Evolutionary conservation across 2,113 vertebrate genomes (phyloP).

Genomic region (Bettongia penicillata): DNA sequence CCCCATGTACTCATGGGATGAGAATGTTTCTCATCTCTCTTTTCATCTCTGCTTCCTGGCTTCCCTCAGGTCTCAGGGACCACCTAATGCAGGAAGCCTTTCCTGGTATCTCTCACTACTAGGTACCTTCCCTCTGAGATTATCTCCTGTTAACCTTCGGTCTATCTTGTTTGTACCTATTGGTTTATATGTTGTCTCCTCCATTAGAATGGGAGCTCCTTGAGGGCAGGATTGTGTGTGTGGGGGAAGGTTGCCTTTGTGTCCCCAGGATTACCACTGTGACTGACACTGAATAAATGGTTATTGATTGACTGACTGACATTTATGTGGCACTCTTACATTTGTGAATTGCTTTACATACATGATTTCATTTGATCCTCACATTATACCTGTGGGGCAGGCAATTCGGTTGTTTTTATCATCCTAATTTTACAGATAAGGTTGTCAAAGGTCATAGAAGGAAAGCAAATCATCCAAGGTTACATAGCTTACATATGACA

Average conservation of each 20-base stretch:
- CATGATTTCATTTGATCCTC: neutral
- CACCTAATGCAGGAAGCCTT: neutral
- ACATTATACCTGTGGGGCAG: neutral
- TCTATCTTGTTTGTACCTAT: neutral
- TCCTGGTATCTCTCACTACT: neutral
- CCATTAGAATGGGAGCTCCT: neutral
- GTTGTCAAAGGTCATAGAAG: neutral
- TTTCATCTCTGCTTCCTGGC: neutral
- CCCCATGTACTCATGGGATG: too few species aligned
- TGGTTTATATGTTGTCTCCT: neutral
- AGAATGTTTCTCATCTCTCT: neutral
- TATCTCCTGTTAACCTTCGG: neutral
- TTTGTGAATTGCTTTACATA: neutral
- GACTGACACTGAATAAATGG: neutral
- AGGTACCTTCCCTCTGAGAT: neutral
- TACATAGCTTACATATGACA: neutral
- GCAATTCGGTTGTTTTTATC: neutral
- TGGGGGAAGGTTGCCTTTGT: neutral
- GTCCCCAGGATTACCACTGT: neutral
- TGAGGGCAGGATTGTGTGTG: neutral
- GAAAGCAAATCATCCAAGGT: neutral
- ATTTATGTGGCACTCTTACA: neutral
- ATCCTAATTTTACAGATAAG: neutral
- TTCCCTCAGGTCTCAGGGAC: neutral
- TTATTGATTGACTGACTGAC: neutral